These are phyloP conservation scores for Ctenopoma kingsleyae DNA, from an alignment of 2,797 vertebrate genomes.

Conservation along the genomic window DNA sequence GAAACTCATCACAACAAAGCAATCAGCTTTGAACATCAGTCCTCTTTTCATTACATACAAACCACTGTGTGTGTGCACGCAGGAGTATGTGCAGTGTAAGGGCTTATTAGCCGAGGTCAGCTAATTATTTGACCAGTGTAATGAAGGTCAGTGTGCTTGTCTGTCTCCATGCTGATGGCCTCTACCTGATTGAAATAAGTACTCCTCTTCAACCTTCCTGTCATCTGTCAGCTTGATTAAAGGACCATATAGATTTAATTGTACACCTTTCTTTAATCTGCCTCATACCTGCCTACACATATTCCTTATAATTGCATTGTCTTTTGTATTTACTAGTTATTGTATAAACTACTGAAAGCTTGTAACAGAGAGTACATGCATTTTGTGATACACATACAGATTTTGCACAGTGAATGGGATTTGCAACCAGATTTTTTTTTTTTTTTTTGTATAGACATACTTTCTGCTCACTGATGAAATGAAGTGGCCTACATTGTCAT, in stretches of 20 bases:
- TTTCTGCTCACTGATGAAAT: conserved; percentile 55
- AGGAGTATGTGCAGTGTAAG: conserved; percentile 39
- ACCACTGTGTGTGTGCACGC: conserved; percentile 54
- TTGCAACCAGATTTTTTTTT: not conserved
- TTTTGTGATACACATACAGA: conserved; percentile 6
- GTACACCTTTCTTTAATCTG: conserved; percentile 49
- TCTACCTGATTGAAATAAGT: conserved; percentile 83
- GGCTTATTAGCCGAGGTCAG: conserved; percentile 85
- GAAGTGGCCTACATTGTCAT: conserved; percentile 32
- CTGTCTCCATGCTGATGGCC: conserved; percentile 74
- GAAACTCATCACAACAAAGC: conserved; percentile 80
- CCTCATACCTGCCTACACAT: not conserved
- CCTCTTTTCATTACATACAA: conserved; percentile 82
- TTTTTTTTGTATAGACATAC: conserved; percentile 8
- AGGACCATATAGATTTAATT: conserved; percentile 53
- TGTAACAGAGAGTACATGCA: not conserved
- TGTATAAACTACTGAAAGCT: conserved; percentile 13
- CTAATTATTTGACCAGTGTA: conserved; percentile 86
- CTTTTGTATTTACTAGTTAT: not conserved
- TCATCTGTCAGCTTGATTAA: conserved; percentile 80
- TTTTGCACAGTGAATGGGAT: not conserved
- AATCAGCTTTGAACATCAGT: conserved; percentile 73
- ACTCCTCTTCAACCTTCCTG: conserved; percentile 78
- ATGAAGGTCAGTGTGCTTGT: conserved; percentile 85
- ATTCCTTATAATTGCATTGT: conserved; percentile 5